Evolutionary conservation across 2,888 invertebrate genomes (phyloP).

Genomic region (Pyrrhia umbra): DNA sequence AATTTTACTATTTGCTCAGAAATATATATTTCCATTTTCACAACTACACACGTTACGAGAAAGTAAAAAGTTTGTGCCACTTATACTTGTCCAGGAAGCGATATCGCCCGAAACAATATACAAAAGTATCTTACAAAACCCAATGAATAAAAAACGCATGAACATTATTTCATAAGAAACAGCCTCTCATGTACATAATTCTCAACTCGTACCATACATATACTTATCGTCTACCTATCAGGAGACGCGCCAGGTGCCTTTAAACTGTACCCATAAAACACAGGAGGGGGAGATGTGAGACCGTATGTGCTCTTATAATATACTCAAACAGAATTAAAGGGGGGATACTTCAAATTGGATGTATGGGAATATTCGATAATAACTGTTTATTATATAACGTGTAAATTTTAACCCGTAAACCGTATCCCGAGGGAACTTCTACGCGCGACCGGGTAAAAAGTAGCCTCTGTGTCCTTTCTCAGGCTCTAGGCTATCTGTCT

Average conservation of each 20-base stretch:
- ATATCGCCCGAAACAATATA: too few species aligned
- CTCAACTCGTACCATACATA: conserved; percentile 19
- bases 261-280: conserved; percentile 48
- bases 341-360: conserved; percentile 38
- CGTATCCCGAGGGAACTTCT: too few species aligned
- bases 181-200: conserved; percentile 28
- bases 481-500: too few species aligned
- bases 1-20: too few species aligned
- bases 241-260: conserved; percentile 49
- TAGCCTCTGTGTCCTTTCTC: too few species aligned
- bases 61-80: too few species aligned
- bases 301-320: conserved; percentile 43
- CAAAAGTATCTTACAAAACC: conserved; percentile 14
- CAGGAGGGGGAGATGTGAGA: conserved; percentile 21
- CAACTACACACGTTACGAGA: too few species aligned
- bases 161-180: conserved; percentile 8
- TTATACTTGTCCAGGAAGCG: too few species aligned
- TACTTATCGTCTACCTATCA: conserved; percentile 39
- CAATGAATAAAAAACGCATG: conserved; percentile 43
- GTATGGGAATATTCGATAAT: conserved; percentile 51
- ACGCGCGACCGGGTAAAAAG: too few species aligned
- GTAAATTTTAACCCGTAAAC: too few species aligned
- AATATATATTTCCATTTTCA: too few species aligned
- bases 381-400: conserved; percentile 29
- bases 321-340: conserved; percentile 57